phyloP scores from a whole-genome alignment of 2,797 vertebrate species.

The Lerista edwardsae region DNA sequence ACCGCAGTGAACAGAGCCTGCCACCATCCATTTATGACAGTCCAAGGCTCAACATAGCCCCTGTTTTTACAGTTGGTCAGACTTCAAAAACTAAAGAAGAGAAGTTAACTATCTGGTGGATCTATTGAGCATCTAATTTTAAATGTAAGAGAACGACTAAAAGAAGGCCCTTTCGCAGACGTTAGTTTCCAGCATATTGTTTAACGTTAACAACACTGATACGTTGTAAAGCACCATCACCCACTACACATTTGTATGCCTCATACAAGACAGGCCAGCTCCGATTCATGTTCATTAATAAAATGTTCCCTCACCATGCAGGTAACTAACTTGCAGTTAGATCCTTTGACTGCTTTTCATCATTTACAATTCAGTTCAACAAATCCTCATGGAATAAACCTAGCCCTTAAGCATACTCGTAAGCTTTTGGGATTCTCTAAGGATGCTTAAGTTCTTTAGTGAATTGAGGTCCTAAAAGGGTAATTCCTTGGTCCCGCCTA shows the following conservation, averaged over 20 bases:
- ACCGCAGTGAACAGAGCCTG: not conserved
- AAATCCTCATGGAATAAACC: constrained; percentile 8
- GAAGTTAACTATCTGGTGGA: not conserved
- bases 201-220: not conserved
- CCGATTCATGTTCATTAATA: not conserved
- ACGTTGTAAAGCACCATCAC: not conserved
- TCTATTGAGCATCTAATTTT: not conserved
- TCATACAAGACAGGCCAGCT: not conserved
- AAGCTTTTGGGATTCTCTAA: constrained; percentile 5
- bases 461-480: constrained; percentile 31
- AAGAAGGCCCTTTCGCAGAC: not conserved
- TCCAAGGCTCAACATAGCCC: not conserved
- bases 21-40: not conserved
- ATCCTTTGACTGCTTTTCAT: not conserved
- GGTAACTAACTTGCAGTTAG: not conserved
- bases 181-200: not conserved
- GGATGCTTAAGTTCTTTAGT: constrained; percentile 26
- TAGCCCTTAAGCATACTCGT: constrained; percentile 7
- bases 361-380: constrained; percentile 33
- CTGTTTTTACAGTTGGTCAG: not conserved
- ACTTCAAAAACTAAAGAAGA: not conserved
- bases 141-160: not conserved
- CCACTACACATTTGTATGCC: not conserved
- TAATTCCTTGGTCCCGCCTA: not conserved
- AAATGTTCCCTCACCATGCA: not conserved